Base-by-base conservation (phyloP, 2,888 invertebrate species). In the Andrena praecox region DNA sequence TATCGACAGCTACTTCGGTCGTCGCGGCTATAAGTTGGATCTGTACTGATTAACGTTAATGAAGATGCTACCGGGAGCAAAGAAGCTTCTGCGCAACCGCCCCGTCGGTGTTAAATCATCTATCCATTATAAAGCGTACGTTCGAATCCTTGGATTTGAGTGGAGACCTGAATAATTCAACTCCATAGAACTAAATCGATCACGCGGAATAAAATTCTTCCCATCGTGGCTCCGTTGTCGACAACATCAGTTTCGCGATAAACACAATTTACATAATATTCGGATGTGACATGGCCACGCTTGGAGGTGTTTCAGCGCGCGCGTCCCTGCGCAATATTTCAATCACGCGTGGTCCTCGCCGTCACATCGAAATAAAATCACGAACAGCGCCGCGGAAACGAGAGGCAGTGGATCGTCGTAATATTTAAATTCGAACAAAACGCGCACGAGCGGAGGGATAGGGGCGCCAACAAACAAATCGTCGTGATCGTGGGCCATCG, bases 1-100 rank as follows among this genome's bases (percentile, higher is more conserved):
- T 77, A 84, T 85, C 76, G 75, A 77, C 66, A 74, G 63, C 79
- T 74, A 77, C 77, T 74, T 64, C 48, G 50, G 27, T n/a, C 12
- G 24, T 31, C 8, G 54, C 12, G 63, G 69, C 62, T 69, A 73
- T 70, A 80, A 83, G 66, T 81, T 69, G 67, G 42, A 77, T 62
- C 77, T 20, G 62, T 20, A 56, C 59, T 73, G 63, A 81, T 77
- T 77, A 70, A 70, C 69, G 69, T 73, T 77, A 70, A 83, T 74
- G 72, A 83, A 83, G 80, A 80, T 52, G 50, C 66, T 64, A 31
- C 20, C 50, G 12, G 24, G 4, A 42, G 48, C 31, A 8, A 68
- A 48, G 50, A 68, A 80, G 64, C 20, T 63, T 77, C 68, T 0
- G 56, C 48, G 50, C 68, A 62, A 52, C 48, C 54, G 20, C 10